Conservation (phyloP, 2,797 vertebrate genomes). For the Sphaeramia orbicularis region DNA sequence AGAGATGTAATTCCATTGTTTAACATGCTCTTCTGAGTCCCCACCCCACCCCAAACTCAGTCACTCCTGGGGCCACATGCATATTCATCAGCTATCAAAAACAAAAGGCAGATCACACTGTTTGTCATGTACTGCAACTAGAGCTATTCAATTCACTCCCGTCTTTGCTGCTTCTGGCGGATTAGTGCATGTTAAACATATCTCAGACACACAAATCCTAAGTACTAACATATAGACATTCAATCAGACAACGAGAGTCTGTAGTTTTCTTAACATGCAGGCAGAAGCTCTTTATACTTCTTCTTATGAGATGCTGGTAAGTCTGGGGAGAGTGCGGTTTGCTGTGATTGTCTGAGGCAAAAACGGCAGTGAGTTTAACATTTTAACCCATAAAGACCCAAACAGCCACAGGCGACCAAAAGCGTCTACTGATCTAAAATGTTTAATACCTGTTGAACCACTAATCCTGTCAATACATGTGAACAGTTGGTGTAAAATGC, state of each 20-base stretch:
- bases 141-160: slow-evolving; percentile 70
- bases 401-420: too few relatives aligned
- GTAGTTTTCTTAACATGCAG: slow-evolving; percentile 50
- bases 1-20: slow-evolving; percentile 86
- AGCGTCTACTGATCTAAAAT: too few relatives aligned
- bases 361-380: slow-evolving; percentile 12
- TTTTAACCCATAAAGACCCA: too few relatives aligned
- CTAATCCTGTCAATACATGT: too few relatives aligned
- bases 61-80: slow-evolving; percentile 76
- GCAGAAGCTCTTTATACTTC: slow-evolving; percentile 57
- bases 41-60: slow-evolving; percentile 71
- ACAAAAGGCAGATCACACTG: slow-evolving; percentile 80
- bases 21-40: slow-evolving; percentile 78
- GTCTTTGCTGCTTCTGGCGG: slow-evolving; percentile 68
- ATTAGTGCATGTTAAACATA: slow-evolving; percentile 80
- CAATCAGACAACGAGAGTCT: slow-evolving; percentile 65
- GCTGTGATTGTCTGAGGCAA: slow-evolving; percentile 38
- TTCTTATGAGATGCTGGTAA: slow-evolving; percentile 30
- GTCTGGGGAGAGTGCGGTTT: slow-evolving; percentile 44
- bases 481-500: too few relatives aligned
- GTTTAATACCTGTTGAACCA: too few relatives aligned
- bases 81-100: slow-evolving; percentile 82
- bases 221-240: slow-evolving; percentile 72
- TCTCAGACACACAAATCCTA: slow-evolving; percentile 78
- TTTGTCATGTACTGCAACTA: slow-evolving; percentile 74